A percentile compares a stretch with the other conserved stretches of the same genome.
Evolutionary conservation across 92 coral and sea anemone species (phyloP).

Genomic region (Micromussa lordhowensis): DNA sequence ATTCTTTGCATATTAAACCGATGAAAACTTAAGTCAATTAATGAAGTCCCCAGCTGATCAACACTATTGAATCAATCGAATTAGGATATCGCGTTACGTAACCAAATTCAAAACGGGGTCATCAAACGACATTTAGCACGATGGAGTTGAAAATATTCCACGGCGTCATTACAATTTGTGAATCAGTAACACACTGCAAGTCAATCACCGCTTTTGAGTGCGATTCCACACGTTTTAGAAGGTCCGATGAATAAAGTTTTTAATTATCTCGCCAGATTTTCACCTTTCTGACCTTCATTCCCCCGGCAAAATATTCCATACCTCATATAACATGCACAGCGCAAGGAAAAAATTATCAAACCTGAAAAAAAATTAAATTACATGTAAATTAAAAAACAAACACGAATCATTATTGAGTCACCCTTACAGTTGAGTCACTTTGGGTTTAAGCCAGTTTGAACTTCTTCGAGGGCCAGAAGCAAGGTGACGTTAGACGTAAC

Average conservation of each 20-base stretch:
- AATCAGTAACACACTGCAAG: neutral
- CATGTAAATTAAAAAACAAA: neutral
- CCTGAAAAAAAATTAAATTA: neutral
- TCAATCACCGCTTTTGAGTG: slow-evolving; percentile 7
- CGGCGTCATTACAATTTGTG: neutral
- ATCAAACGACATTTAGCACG: slow-evolving; percentile 37
- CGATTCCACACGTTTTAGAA: slow-evolving; percentile 1
- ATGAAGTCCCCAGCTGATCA: slow-evolving; percentile 16
- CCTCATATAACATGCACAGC: neutral
- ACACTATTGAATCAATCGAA: slow-evolving; percentile 20
- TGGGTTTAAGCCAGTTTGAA: neutral
- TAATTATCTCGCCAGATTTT: slow-evolving; percentile 49
- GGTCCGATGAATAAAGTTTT: slow-evolving; percentile 22
- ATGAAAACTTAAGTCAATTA: slow-evolving; percentile 34
- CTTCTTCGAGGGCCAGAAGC: neutral
- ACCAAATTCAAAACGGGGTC: slow-evolving; percentile 12
- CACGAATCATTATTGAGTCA: no score
- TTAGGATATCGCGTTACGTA: neutral
- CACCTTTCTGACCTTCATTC: slow-evolving; percentile 43
- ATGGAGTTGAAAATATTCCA: neutral
- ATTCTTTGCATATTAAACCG: slow-evolving; percentile 36
- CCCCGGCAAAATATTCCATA: neutral
- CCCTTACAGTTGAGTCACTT: neutral
- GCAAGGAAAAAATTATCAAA: neutral
- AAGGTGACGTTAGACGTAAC: neutral